Base-by-base conservation (phyloP, 37 sponge, comb jelly and placozoan genomes). In the Eunapius fragilis region DNA sequence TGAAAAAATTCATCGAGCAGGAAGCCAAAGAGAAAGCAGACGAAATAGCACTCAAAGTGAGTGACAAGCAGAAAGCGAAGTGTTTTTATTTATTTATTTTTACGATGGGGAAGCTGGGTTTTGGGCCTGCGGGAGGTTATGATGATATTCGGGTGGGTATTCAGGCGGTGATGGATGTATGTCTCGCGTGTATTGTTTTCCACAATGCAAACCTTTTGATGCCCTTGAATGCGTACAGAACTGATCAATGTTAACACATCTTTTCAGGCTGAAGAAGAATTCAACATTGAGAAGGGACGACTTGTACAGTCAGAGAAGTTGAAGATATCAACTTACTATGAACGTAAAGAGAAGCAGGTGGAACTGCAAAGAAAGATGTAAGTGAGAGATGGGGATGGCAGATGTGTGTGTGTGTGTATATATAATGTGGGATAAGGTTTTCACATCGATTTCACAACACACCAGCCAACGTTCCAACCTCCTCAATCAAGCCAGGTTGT, bases 1-100 rank as follows among this genome's bases (percentile, higher is more conserved):
- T 98, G 99, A 97, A 98, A 74, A 87, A 71, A 12, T 98, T 98
- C 76, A 98, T 98, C 83, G 89, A 95, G 68, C 93, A 97, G 47
- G 99, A 98, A 70, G 99, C 99, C n/a, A 70, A 58, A 68, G 99
- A 98, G 81, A 98, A 98, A 72, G 99, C 93, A 0, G 99, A 96
- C 2, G 99, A 98, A 74, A 98, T 98, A 38, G 73, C 79, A 32
- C 94, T 96, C 71, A 98, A 98, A 92, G 96, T 93, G 30, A 28
- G 58, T 12, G 14, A 4, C 58, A 58, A 17, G 19, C 58, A 58
- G 19, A 58, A 58, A 19, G 58, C 58, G 17, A 9, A 41, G 6
- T 41, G 6, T 3, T 41, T 9, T n/a, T n/a, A n/a, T n/a, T n/a
- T n/a, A n/a, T n/a, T n/a, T n/a, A n/a, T 45, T 45, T 45, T 45